phyloP scores from a whole-genome alignment of 1,140 invertebrate genomes.

The Drosophila repletoides region DNA sequence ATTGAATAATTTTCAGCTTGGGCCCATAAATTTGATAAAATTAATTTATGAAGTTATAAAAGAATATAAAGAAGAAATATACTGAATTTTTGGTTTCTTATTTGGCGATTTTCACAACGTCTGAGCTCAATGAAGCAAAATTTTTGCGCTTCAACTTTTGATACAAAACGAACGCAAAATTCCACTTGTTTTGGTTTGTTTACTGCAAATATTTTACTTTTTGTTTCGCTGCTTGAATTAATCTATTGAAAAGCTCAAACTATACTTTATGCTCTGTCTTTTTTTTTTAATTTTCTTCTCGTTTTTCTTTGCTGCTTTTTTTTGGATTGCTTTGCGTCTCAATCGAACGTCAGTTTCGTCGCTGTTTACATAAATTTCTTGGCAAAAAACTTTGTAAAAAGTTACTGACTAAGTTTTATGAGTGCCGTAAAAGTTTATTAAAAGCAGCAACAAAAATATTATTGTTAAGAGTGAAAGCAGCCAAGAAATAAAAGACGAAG shows the following conservation, averaged over 20 bases:
- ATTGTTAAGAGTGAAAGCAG: conserved; percentile 55
- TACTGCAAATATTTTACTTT: conserved; percentile 30
- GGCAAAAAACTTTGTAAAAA: conserved; percentile 46
- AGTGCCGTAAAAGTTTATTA: conserved; percentile 72
- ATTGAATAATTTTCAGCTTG: no score
- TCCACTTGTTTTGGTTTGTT: conserved; percentile 26
- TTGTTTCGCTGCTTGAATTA: conserved; percentile 55
- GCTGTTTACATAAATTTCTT: conserved; percentile 70
- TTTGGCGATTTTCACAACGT: no score
- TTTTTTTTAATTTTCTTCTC: conserved; percentile 17
- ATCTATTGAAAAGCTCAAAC: conserved; percentile 57
- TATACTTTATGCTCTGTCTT: conserved; percentile 13
- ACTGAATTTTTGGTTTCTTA: no score
- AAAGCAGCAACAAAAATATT: conserved; percentile 65
- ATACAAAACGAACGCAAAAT: not conserved
- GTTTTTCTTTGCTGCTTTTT: no score
- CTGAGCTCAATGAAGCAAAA: conserved; percentile 1
- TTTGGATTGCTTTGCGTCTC: conserved; percentile 38
- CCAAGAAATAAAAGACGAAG: conserved; percentile 8
- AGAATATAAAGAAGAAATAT: no score
- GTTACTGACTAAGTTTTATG: conserved; percentile 69
- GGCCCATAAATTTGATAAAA: no score
- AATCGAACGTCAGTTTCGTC: conserved; percentile 47
- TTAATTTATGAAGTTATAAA: no score
- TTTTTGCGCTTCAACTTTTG: conserved; percentile 20